These are phyloP conservation scores for Trypoxylon attenuatum DNA, from an alignment of 2,888 invertebrate species.

Conservation along the genomic window DNA sequence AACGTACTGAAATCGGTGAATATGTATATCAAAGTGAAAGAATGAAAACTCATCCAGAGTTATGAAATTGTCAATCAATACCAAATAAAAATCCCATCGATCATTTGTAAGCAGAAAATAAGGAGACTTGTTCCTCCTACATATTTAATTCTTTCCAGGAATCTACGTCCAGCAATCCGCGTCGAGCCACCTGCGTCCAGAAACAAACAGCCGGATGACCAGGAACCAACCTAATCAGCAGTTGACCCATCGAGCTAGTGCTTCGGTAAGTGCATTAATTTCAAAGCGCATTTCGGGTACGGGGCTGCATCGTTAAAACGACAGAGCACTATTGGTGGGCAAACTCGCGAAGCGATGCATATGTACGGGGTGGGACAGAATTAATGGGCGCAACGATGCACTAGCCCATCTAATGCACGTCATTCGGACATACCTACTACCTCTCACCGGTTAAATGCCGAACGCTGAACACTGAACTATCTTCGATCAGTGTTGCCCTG, in stretches of 20 bases:
- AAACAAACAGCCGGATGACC: no score
- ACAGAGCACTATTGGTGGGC: not conserved
- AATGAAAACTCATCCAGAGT: no score
- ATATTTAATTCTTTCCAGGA: no score
- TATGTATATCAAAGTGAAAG: no score
- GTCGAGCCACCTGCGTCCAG: no score
- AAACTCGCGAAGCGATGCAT: conserved; percentile 12
- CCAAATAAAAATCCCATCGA: no score
- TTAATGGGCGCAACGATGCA: conserved; percentile 21
- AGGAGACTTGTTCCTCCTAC: no score
- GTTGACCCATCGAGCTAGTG: not conserved
- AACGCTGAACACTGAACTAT: not conserved
- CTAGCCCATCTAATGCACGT: conserved; percentile 11
- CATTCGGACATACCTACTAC: not conserved
- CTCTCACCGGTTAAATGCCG: no score
- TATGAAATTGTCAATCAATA: no score
- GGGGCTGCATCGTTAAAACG: conserved; percentile 8
- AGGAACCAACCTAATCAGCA: not conserved
- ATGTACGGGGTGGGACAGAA: conserved; percentile 7
- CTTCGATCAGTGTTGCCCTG: not conserved
- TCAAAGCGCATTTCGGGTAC: not conserved
- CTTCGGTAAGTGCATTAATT: not conserved
- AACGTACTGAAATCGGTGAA: no score
- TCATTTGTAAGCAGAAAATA: no score
- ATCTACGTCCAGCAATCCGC: no score